phyloP scores from a whole-genome alignment of 35 echinoderm and acorn worm species.

The Chiridota heheva region DNA sequence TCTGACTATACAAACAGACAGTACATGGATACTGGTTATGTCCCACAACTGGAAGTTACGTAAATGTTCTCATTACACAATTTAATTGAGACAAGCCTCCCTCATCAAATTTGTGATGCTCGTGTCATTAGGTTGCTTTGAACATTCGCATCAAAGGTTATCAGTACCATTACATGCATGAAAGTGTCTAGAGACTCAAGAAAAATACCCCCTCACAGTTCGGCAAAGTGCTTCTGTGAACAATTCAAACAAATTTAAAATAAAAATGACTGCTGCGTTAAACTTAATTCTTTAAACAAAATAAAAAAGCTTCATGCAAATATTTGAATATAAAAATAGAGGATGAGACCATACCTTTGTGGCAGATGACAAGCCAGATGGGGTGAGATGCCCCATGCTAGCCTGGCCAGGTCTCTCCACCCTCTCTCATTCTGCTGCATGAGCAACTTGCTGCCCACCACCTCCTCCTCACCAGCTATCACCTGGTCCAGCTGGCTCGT shows the following conservation, averaged over 20 bases:
- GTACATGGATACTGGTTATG: too few species aligned
- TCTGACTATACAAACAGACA: too few species aligned
- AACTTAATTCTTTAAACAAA: not conserved
- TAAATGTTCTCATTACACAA: too few species aligned
- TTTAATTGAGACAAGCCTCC: too few species aligned
- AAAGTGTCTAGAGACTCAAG: too few species aligned
- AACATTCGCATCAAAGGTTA: too few species aligned
- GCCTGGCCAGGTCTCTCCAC: slow-evolving; percentile 54
- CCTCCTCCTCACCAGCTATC: slow-evolving; percentile 31
- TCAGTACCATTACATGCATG: too few species aligned
- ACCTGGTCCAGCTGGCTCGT: slow-evolving; percentile 67
- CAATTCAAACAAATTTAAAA: not conserved
- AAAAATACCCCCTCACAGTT: too few species aligned
- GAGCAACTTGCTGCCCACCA: slow-evolving; percentile 33
- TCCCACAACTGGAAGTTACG: too few species aligned
- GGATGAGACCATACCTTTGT: slow-evolving; percentile 62
- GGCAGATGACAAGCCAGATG: slow-evolving; percentile 82
- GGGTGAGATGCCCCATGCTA: slow-evolving; percentile 92
- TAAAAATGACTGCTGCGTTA: not conserved
- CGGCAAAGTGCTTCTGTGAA: not conserved
- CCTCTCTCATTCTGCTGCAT: slow-evolving; percentile 15
- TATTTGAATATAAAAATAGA: too few species aligned
- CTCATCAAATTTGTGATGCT: too few species aligned
- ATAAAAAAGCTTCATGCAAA: not conserved
- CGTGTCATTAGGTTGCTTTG: too few species aligned